phyloP scores from a whole-genome alignment of 2,888 invertebrate genomes.

The Platerodrilus igneus region DNA sequence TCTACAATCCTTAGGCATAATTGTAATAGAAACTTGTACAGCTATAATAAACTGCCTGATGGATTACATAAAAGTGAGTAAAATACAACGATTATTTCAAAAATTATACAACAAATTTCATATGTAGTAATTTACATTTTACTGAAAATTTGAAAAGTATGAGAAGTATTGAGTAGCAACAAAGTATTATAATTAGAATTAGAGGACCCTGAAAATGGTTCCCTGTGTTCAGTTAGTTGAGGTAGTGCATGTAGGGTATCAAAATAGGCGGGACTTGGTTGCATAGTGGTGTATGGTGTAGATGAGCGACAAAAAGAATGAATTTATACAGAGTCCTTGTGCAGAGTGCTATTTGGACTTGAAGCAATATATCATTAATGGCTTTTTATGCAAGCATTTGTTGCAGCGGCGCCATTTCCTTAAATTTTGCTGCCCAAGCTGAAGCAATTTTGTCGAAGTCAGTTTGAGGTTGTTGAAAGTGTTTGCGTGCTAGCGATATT shows the following conservation, averaged over 20 bases:
- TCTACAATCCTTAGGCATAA: constrained; percentile 23
- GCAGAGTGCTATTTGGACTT: constrained; percentile 47
- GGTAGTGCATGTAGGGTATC: constrained; percentile 7
- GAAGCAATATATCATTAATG: constrained; percentile 48
- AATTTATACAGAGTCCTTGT: constrained; percentile 41
- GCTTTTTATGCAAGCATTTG: constrained; percentile 48
- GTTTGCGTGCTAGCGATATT: constrained; percentile 14
- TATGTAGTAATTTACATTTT: too few relatives aligned
- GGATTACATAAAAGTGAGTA: constrained; percentile 21
- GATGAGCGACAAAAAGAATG: constrained; percentile 14
- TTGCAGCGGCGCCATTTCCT: constrained; percentile 46
- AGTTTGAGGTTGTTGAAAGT: constrained; percentile 7
- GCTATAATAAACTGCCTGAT: constrained; percentile 20
- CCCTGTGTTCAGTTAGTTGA: not conserved
- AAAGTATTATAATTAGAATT: too few relatives aligned
- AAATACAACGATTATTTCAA: constrained; percentile 1
- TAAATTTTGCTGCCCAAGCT: constrained; percentile 46
- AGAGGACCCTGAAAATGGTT: too few relatives aligned
- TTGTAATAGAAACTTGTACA: constrained; percentile 25
- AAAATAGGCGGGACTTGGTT: constrained; percentile 7
- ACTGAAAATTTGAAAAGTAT: too few relatives aligned
- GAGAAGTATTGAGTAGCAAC: too few relatives aligned
- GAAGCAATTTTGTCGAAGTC: constrained; percentile 45
- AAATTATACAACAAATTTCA: too few relatives aligned
- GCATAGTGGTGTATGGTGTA: constrained; percentile 12